phyloP scores from a whole-genome alignment of 1,140 invertebrate species.

The Tribolium madens region DNA sequence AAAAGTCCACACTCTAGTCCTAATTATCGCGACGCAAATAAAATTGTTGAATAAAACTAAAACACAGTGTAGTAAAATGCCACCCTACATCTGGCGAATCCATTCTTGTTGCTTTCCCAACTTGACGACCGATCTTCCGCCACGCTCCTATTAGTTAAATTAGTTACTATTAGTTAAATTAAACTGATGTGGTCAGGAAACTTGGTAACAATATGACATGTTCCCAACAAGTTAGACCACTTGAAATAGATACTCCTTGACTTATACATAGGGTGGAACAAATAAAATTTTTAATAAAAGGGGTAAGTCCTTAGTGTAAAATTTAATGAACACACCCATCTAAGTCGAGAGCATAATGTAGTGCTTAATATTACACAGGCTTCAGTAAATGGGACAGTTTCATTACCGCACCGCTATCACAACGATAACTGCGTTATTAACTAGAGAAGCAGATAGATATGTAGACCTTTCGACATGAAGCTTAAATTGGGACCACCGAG shows the following conservation, averaged over 20 bases:
- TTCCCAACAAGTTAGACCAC: not conserved
- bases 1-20: too few species aligned
- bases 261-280: not conserved
- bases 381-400: constrained; percentile 57
- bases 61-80: too few species aligned
- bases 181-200: not conserved
- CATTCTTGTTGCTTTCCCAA: too few species aligned
- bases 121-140: not conserved
- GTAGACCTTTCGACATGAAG: constrained; percentile 55
- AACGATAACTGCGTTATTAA: constrained; percentile 57
- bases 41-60: too few species aligned
- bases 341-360: constrained; percentile 51
- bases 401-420: constrained; percentile 52
- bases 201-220: not conserved
- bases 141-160: not conserved
- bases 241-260: not conserved
- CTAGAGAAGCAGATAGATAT: constrained; percentile 55
- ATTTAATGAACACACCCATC: constrained; percentile 47
- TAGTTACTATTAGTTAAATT: not conserved
- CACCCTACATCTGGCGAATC: too few species aligned
- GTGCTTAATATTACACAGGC: constrained; percentile 55
- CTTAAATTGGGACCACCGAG: constrained; percentile 40
- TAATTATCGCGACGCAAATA: too few species aligned
- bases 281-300: too few species aligned
- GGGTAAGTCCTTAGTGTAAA: constrained; percentile 16